Conservation (phyloP, 2,888 invertebrate species). For the Ormyrus nitidulus region DNA sequence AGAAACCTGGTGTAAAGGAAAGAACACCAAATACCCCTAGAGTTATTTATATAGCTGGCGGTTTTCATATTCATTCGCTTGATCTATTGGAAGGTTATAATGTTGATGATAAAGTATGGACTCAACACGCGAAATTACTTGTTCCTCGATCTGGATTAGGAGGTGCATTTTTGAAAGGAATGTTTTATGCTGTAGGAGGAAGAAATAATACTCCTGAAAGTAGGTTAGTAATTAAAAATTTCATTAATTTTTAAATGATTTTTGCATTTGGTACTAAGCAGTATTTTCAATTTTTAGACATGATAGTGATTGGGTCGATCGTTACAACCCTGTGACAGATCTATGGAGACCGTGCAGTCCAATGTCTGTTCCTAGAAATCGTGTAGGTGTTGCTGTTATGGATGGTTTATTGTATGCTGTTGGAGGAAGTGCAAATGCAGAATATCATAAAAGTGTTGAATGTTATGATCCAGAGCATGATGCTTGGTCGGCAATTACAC, state of each 20-base stretch:
- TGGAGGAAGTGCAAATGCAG: constrained; percentile 91
- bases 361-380: constrained; percentile 91
- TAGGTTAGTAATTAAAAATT: constrained; percentile 70
- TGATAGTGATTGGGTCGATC: constrained; percentile 92
- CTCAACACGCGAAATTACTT: constrained; percentile 87
- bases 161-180: constrained; percentile 90
- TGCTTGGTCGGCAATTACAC: constrained; percentile 85
- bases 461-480: constrained; percentile 93
- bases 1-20: constrained; percentile 89
- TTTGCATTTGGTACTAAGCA: neutral
- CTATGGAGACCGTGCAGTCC: constrained; percentile 91
- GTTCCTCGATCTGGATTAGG: constrained; percentile 92
- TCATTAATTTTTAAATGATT: constrained; percentile 11
- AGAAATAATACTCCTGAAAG: constrained; percentile 93
- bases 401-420: constrained; percentile 94
- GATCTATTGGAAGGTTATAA: constrained; percentile 93
- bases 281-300: constrained; percentile 75
- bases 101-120: constrained; percentile 91
- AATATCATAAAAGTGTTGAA: constrained; percentile 92
- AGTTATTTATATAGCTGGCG: constrained; percentile 94
- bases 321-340: constrained; percentile 90
- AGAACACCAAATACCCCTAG: constrained; percentile 91
- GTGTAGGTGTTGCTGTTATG: constrained; percentile 96
- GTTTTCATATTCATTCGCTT: constrained; percentile 90
- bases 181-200: constrained; percentile 95